phyloP scores from a whole-genome alignment of 2,888 invertebrate genomes.

The Parnassius glacialis region DNA sequence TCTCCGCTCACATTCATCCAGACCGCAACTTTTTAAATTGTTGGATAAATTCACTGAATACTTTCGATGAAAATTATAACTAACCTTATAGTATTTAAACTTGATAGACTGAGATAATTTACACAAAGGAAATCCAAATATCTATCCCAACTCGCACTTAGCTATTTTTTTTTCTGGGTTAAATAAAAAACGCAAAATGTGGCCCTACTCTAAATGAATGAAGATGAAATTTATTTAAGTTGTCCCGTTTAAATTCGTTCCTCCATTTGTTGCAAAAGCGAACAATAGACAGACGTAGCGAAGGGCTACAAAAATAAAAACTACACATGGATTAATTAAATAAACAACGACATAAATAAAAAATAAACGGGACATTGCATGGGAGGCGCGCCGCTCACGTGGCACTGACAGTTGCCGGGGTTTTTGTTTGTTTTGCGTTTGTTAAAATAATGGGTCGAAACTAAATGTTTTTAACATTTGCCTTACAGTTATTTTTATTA shows the following conservation, averaged over 20 bases:
- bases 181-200: too few relatives aligned
- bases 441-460: slow-evolving; percentile 15
- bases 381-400: slow-evolving; percentile 41
- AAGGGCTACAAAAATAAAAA: slow-evolving; percentile 43
- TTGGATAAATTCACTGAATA: too few relatives aligned
- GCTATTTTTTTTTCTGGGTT: too few relatives aligned
- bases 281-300: slow-evolving; percentile 23
- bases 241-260: slow-evolving; percentile 39
- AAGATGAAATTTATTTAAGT: slow-evolving; percentile 6
- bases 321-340: slow-evolving; percentile 45
- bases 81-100: too few relatives aligned
- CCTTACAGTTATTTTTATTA: too few relatives aligned
- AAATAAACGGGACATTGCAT: slow-evolving; percentile 28
- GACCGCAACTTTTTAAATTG: too few relatives aligned
- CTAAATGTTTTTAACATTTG: not conserved
- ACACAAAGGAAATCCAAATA: too few relatives aligned
- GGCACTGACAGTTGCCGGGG: slow-evolving; percentile 46
- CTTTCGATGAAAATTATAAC: too few relatives aligned
- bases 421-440: slow-evolving; percentile 26
- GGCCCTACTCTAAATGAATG: not conserved
- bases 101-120: too few relatives aligned
- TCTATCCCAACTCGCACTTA: too few relatives aligned
- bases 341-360: slow-evolving; percentile 34
- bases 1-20: too few relatives aligned
- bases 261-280: slow-evolving; percentile 38